A percentile compares a stretch with the other conserved stretches of the same genome.
Conservation (phyloP, 2,888 invertebrate species). For the Eupithecia centaureata region DNA sequence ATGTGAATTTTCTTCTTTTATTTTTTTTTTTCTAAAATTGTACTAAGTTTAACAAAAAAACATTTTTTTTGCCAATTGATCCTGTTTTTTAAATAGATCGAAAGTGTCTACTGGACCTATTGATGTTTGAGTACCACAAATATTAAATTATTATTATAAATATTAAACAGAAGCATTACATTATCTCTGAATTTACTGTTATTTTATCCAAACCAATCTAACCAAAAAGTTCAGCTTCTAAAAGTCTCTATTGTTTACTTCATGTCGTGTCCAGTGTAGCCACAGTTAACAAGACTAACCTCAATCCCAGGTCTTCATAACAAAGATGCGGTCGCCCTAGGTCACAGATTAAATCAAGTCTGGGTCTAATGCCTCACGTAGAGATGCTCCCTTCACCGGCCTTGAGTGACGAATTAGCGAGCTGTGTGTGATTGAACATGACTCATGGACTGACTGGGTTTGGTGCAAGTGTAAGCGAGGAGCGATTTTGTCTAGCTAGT, state of each 20-base stretch:
- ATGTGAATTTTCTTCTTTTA: too few relatives aligned
- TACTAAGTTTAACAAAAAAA: too few relatives aligned
- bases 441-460: constrained; percentile 44
- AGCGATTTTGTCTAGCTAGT: constrained; percentile 16
- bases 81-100: too few relatives aligned
- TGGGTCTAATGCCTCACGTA: constrained; percentile 69
- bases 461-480: constrained; percentile 31
- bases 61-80: too few relatives aligned
- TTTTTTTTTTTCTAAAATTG: too few relatives aligned
- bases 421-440: constrained; percentile 60
- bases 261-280: neutral
- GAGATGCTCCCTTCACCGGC: constrained; percentile 67
- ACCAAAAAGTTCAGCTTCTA: neutral
- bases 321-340: constrained; percentile 40
- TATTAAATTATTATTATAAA: too few relatives aligned
- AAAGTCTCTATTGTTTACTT: neutral
- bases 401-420: constrained; percentile 64
- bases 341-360: constrained; percentile 18
- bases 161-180: too few relatives aligned
- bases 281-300: neutral
- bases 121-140: too few relatives aligned
- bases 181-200: too few relatives aligned
- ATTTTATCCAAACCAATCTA: too few relatives aligned
- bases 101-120: too few relatives aligned
- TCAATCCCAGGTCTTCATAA: neutral